A percentile compares a stretch with the other conserved stretches of the same genome.
Evolutionary conservation across 2,113 vertebrate species (phyloP).

Genomic region (Camelus bactrianus): DNA sequence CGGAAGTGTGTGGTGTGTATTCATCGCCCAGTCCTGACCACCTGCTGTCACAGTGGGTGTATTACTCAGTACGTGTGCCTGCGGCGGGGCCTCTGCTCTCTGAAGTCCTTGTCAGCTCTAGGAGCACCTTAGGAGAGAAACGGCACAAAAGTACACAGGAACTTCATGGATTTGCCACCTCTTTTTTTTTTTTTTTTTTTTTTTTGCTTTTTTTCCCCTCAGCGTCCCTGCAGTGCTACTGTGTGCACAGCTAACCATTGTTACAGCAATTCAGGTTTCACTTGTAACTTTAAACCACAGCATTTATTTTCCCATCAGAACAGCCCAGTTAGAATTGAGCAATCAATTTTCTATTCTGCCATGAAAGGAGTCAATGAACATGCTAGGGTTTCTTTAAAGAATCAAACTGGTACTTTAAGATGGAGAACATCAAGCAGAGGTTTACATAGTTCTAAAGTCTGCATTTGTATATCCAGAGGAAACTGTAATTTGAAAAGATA

Average conservation of each 20-base stretch:
- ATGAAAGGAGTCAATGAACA: slow-evolving; percentile 15
- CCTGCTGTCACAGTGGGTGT: neutral
- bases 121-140: neutral
- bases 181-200: neutral
- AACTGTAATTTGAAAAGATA: no score
- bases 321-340: slow-evolving; percentile 14
- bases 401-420: slow-evolving; percentile 65
- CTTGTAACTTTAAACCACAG: slow-evolving; percentile 30
- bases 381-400: slow-evolving; percentile 50
- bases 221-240: neutral
- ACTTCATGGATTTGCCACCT: neutral
- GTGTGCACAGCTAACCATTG: neutral
- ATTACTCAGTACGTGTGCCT: neutral
- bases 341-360: slow-evolving; percentile 58
- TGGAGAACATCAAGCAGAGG: slow-evolving; percentile 36
- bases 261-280: neutral
- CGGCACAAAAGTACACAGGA: neutral
- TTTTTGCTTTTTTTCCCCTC: no score
- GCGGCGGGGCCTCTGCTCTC: neutral
- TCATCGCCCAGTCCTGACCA: neutral
- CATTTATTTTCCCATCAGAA: neutral
- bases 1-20: rapidly evolving
- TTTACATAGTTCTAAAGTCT: slow-evolving; percentile 55
- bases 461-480: neutral
- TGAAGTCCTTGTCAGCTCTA: neutral